phyloP scores from a whole-genome alignment of 2,113 vertebrate species.

The Zapus hudsonius region DNA sequence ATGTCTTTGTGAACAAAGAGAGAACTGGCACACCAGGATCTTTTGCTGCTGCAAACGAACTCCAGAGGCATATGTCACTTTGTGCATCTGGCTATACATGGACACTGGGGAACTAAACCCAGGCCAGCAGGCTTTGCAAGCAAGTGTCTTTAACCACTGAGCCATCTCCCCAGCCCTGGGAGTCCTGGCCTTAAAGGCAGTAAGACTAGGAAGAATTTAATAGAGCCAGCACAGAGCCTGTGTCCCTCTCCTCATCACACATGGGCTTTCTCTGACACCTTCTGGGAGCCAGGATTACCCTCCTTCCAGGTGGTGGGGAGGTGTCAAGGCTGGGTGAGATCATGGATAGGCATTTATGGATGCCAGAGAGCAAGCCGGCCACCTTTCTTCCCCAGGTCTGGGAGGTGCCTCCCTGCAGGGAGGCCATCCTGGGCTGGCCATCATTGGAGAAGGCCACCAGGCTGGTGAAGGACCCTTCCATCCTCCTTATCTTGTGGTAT shows the following conservation, averaged over 20 bases:
- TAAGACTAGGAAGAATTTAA: background rate
- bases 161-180: no score
- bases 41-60: no score
- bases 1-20: no score
- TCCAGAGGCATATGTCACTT: no score
- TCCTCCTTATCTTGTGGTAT: background rate
- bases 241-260: background rate
- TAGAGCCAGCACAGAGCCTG: background rate
- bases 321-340: background rate
- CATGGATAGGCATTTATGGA: no score
- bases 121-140: no score
- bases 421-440: background rate
- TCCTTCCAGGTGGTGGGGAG: background rate
- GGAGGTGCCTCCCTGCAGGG: background rate
- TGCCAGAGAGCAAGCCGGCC: fast-evolving
- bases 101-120: no score
- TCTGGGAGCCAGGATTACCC: background rate
- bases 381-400: background rate
- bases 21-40: no score
- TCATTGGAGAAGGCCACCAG: background rate
- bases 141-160: no score
- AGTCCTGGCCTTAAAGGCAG: background rate
- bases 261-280: background rate
- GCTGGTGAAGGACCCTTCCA: background rate
- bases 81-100: no score